A percentile compares a stretch with the other conserved stretches of the same genome.
phyloP scores from a whole-genome alignment of 1,140 invertebrate genomes.

The Neoseiulus cucumeris region DNA sequence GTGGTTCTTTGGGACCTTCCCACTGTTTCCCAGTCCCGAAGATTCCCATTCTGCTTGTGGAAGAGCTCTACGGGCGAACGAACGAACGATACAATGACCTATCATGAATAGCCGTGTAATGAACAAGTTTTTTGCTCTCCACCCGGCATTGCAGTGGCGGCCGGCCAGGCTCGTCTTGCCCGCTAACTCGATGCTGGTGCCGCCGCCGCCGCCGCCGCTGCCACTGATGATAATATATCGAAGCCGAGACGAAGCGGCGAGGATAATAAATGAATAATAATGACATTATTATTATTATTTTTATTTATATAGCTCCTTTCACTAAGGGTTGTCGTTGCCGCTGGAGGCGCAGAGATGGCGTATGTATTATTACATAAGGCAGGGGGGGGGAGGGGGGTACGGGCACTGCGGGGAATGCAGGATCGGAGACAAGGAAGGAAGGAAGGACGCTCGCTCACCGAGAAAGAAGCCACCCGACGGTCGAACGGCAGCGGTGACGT shows the following conservation, averaged over 20 bases:
- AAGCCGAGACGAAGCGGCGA: not conserved
- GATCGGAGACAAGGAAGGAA: not conserved
- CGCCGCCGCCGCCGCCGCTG: too few species aligned
- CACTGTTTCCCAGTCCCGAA: too few species aligned
- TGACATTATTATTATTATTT: constrained; percentile 12
- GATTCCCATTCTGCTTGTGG: too few species aligned
- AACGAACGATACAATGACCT: constrained; percentile 9
- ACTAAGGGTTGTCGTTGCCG: too few species aligned
- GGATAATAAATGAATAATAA: constrained; percentile 12
- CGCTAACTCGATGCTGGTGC: too few species aligned
- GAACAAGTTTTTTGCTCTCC: constrained; percentile 9
- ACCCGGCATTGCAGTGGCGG: not conserved
- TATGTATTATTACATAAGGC: too few species aligned
- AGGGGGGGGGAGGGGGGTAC: not conserved
- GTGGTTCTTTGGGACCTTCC: too few species aligned
- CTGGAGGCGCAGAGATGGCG: too few species aligned
- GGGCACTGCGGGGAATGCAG: not conserved
- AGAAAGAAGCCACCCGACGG: not conserved
- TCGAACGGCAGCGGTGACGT: not conserved
- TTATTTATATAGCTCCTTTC: not conserved
- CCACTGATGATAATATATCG: constrained; percentile 10
- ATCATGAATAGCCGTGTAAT: constrained; percentile 11
- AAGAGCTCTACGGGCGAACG: not conserved
- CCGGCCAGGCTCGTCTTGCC: too few species aligned
- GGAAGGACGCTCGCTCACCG: not conserved